Evolutionary conservation across 2,797 vertebrate genomes (phyloP), one percentile per base, ranked within the genome.

Genomic region (Gymnocypris eckloni): DNA sequence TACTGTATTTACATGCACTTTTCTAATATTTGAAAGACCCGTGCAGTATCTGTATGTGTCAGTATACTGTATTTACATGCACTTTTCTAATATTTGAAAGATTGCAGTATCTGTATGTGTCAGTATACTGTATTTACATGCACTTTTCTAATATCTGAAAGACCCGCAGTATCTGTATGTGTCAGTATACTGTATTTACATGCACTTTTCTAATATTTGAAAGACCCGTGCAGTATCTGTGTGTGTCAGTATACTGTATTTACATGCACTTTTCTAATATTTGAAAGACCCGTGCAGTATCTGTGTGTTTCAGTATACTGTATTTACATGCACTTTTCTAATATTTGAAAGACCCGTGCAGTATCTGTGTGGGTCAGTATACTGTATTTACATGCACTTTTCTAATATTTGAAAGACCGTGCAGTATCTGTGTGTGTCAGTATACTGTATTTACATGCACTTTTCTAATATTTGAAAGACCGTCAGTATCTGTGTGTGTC

Each of bases 51-150:
- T 28, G 25, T 1, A 28, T 28, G 25, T 28, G 25, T 28, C 25
- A 28, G 25, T 28, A 28, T 28, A 28, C 25, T 28, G 25, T 28
- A 28, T 28, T 28, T 28, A 28, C 25, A n/a, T n/a, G 25, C 25
- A 28, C 82, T 88, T 81, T 76, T 85, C 45, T 7, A n/a, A 50
- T 20, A 52, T 69, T 69, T 69, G 25, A 81, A 80, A 80, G n/a
- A 16, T 4, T 0, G 2, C 50, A 8, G 45, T 18, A 2, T 10
- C 39, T 18, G 22, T 67, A 25, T 45, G 22, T 66, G 43, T 69
- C 9, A 20, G 25, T 64, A 43, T 67, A 28, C 25, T 33, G n/a
- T n/a, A 37, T 45, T 64, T 28, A 28, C 1, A 28, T 28, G 25
- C 25, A 28, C 82, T 88, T 81, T 76, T 85, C 45, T 7, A n/a